Conservation (phyloP, 2,888 invertebrate genomes). For the Ophion ellenae region DNA sequence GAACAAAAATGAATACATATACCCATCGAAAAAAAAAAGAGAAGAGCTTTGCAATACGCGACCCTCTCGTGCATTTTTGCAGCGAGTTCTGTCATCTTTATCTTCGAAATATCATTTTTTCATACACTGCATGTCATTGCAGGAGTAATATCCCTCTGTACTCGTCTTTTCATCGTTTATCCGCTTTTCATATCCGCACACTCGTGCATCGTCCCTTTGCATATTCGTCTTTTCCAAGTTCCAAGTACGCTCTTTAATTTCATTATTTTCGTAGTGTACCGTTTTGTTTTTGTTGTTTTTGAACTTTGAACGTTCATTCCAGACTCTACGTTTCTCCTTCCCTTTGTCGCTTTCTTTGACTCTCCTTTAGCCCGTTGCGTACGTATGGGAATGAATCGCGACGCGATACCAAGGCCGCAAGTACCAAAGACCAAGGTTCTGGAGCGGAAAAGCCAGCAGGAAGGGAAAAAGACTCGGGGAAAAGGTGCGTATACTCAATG, state of each 20-base stretch:
- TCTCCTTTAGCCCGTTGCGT: background rate
- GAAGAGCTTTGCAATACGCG: background rate
- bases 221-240: constrained; percentile 23
- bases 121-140: constrained; percentile 1
- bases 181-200: background rate
- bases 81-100: background rate
- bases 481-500: no score
- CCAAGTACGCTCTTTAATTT: constrained; percentile 22
- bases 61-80: no score
- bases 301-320: constrained; percentile 1
- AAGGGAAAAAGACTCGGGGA: no score
- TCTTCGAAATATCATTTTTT: constrained; percentile 15
- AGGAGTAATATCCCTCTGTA: background rate
- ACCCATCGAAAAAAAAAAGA: background rate
- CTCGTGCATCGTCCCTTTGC: background rate
- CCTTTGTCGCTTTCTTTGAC: background rate
- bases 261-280: constrained; percentile 2
- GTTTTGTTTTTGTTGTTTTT: constrained; percentile 3
- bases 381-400: constrained; percentile 32
- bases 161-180: constrained; percentile 6
- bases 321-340: constrained; percentile 17
- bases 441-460: no score
- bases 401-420: background rate
- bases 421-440: background rate
- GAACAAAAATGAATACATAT: no score